Evolutionary conservation across 2,797 vertebrate genomes (phyloP).

Genomic region (Lemur catta): DNA sequence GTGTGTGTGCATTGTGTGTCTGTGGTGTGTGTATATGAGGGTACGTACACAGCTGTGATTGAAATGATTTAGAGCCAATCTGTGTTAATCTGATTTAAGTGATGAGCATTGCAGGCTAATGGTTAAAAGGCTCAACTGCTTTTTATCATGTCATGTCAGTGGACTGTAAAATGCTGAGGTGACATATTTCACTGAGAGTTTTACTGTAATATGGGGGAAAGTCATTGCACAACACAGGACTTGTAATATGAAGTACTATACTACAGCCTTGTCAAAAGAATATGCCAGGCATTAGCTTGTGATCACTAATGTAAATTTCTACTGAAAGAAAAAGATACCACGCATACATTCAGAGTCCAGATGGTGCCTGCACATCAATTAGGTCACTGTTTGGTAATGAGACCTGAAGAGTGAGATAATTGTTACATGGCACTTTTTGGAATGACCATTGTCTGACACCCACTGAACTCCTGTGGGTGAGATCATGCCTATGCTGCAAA

Average conservation of each 20-base stretch:
- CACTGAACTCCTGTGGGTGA: not conserved
- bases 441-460: not conserved
- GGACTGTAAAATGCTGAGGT: slow-evolving; percentile 3
- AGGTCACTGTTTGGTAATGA: not conserved
- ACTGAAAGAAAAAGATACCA: not conserved
- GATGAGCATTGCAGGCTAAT: not conserved
- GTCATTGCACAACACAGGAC: not conserved
- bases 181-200: slow-evolving; percentile 1
- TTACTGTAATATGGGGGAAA: not conserved
- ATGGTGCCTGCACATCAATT: not conserved
- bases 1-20: not conserved
- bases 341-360: not conserved
- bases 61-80: not conserved
- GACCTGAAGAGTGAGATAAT: not conserved
- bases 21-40: not conserved
- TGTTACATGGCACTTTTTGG: not conserved
- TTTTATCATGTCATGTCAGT: not conserved
- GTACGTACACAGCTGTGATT: not conserved
- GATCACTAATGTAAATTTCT: not conserved
- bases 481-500: not conserved
- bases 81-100: not conserved
- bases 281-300: not conserved
- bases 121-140: not conserved
- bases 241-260: slow-evolving; percentile 13
- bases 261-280: not conserved